Conservation (phyloP, 1,140 invertebrate genomes). For the Pentalonia nigronervosa region DNA sequence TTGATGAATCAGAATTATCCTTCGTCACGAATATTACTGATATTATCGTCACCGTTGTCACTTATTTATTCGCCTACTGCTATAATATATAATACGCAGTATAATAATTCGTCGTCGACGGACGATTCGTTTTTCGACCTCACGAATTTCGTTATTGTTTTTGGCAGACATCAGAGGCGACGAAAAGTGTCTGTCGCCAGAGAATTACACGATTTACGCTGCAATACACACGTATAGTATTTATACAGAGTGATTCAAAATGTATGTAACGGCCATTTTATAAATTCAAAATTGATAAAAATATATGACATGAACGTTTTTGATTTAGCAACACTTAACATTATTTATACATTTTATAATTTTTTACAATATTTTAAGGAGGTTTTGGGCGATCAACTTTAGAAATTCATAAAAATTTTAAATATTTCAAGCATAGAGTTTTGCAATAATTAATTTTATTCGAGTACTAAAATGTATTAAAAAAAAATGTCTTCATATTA, state of each 20-base stretch:
- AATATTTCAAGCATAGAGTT: too few species aligned
- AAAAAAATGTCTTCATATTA: too few species aligned
- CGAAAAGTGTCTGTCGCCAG: not conserved
- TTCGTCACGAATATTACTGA: not conserved
- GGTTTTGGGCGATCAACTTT: too few species aligned
- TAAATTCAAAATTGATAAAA: too few species aligned
- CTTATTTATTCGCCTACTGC: not conserved
- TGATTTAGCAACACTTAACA: too few species aligned
- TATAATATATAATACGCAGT: not conserved
- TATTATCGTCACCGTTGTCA: not conserved
- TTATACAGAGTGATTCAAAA: not conserved
- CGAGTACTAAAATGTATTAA: too few species aligned
- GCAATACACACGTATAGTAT: not conserved
- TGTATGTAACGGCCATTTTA: too few species aligned
- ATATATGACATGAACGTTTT: too few species aligned
- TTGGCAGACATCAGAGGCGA: not conserved
- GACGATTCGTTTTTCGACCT: not conserved
- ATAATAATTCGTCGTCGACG: not conserved
- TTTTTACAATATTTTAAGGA: too few species aligned
- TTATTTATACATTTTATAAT: too few species aligned
- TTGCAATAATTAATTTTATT: too few species aligned
- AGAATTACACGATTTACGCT: not conserved
- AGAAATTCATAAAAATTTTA: too few species aligned
- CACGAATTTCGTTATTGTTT: not conserved
- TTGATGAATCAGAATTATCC: not conserved